Evolutionary conservation across 2,888 invertebrate genomes (phyloP).

Genomic region (Cosmia trapezina): DNA sequence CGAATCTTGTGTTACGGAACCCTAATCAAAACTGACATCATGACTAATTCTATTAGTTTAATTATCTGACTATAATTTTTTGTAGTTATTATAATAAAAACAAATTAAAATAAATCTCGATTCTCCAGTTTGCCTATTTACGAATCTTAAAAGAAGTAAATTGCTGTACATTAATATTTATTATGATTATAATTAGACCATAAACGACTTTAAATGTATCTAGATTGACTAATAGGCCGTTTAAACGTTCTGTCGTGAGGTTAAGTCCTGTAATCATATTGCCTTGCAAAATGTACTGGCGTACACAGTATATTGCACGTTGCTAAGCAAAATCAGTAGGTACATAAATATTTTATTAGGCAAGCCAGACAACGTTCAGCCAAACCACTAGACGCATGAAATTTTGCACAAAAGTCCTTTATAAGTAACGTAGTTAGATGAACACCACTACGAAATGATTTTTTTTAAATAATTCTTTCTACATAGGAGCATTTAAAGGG

Average conservation of each 20-base stretch:
- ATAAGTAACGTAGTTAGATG: not conserved
- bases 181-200: constrained; percentile 3
- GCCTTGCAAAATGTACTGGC: not conserved
- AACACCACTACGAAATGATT: no score
- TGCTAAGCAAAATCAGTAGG: not conserved
- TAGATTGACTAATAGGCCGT: not conserved
- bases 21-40: not conserved
- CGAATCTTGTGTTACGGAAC: not conserved
- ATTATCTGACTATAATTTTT: not conserved
- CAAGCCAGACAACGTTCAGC: not conserved
- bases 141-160: not conserved
- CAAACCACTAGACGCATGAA: not conserved
- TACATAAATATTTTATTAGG: not conserved
- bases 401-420: not conserved
- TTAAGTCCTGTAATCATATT: not conserved
- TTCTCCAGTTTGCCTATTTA: not conserved
- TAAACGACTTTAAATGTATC: not conserved
- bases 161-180: not conserved
- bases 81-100: not conserved
- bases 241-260: not conserved
- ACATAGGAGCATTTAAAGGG: not conserved
- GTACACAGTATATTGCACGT: not conserved
- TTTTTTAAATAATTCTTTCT: not conserved
- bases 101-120: not conserved
- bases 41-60: not conserved